Conservation (phyloP, 2,113 vertebrate genomes). For the Nyctibius bracteatus region DNA sequence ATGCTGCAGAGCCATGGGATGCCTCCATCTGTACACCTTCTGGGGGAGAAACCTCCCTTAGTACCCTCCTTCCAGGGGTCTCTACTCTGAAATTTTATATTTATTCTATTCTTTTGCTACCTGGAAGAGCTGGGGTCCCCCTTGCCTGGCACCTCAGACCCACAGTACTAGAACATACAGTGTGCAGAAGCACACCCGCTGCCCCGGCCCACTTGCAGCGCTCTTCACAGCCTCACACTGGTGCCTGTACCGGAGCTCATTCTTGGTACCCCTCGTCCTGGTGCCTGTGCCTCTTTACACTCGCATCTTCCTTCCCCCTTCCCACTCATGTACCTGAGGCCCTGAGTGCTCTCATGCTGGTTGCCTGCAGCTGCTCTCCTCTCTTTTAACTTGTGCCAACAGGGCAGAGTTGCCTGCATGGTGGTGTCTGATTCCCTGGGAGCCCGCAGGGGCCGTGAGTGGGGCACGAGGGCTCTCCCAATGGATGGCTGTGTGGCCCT, state of each 20-base stretch:
- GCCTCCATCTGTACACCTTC: not conserved
- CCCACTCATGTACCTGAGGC: constrained; percentile 24
- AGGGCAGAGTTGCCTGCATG: not conserved
- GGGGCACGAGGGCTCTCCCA: not conserved
- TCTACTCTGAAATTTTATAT: constrained; percentile 26
- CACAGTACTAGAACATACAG: not conserved
- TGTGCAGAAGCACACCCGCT: constrained; percentile 12
- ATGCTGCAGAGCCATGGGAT: not conserved
- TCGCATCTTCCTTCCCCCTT: not conserved
- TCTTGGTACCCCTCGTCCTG: constrained; percentile 19
- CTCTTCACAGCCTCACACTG: constrained; percentile 35
- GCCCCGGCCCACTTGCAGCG: not conserved
- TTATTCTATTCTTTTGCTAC: constrained; percentile 52
- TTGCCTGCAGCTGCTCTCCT: not conserved
- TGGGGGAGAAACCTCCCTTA: not conserved
- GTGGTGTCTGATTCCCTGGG: not conserved
- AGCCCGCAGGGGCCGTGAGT: not conserved
- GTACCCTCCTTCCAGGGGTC: not conserved
- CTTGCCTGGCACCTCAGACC: not conserved
- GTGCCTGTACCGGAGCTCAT: constrained; percentile 15
- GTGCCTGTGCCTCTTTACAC: constrained; percentile 17
- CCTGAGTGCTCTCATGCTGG: not conserved
- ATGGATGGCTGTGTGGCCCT: not conserved
- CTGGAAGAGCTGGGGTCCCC: not conserved
- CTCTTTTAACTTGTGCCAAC: constrained; percentile 45